Percentiles rank a stretch among this genome's conserved stretches.
These are phyloP conservation scores for Actinia equina DNA, from an alignment of 64 coral and sea anemone genomes.

Conservation along the genomic window DNA sequence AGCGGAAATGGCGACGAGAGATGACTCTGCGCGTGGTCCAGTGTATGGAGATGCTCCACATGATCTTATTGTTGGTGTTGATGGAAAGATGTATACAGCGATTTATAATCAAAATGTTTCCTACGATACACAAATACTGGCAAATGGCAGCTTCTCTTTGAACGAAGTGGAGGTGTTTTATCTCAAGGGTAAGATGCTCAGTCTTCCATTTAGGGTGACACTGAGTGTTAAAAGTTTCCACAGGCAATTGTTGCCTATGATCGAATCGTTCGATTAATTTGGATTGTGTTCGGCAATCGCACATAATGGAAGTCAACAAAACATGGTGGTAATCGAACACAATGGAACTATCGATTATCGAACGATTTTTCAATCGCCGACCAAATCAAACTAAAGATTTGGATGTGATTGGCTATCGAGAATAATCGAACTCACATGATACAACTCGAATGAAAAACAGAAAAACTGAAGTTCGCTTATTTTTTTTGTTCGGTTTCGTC, in stretches of 20 bases:
- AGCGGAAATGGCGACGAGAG: not conserved
- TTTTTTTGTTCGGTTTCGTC: too few relatives aligned
- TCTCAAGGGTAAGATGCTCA: constrained; percentile 13
- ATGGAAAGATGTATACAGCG: constrained; percentile 8
- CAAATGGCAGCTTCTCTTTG: not conserved
- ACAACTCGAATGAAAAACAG: too few relatives aligned
- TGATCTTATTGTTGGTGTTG: constrained; percentile 41
- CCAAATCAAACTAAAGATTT: too few relatives aligned
- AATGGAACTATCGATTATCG: too few relatives aligned
- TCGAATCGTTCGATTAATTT: too few relatives aligned
- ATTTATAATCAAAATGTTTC: constrained; percentile 9
- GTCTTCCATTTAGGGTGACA: not conserved
- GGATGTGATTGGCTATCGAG: too few relatives aligned
- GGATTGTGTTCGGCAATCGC: too few relatives aligned
- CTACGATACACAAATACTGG: not conserved
- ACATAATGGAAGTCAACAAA: too few relatives aligned
- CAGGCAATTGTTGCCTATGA: not conserved
- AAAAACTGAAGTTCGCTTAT: too few relatives aligned
- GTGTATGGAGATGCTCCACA: constrained; percentile 34
- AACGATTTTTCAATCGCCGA: too few relatives aligned
- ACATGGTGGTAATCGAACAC: too few relatives aligned
- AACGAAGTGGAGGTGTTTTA: constrained; percentile 39
- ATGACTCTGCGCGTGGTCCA: not conserved
- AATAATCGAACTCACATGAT: too few relatives aligned
- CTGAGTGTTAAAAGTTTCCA: not conserved